A percentile compares a stretch with the other conserved stretches of the same genome.
These are phyloP conservation scores for Ylistrum balloti DNA, from an alignment of 1,140 invertebrate genomes.

Conservation along the genomic window DNA sequence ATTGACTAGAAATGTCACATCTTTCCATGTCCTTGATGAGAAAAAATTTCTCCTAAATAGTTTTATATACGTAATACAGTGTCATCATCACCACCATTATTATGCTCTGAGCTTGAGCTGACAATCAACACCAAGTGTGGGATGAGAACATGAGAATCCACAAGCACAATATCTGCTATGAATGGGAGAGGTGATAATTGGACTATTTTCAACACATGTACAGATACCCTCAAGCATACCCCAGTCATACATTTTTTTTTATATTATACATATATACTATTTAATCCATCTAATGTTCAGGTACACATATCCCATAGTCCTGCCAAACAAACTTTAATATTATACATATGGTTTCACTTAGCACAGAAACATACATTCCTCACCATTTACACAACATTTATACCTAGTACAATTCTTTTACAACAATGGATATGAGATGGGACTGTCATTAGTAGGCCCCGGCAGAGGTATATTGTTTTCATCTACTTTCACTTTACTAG, in stretches of 20 bases:
- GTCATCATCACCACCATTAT: slow-evolving; percentile 8
- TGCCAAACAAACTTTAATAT: background rate
- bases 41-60: background rate
- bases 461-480: background rate
- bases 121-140: background rate
- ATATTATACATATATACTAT: background rate
- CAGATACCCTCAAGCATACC: background rate
- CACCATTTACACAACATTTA: background rate
- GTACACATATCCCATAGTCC: background rate
- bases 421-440: slow-evolving; percentile 18
- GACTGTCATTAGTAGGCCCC: slow-evolving; percentile 20
- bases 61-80: background rate
- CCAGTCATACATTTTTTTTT: background rate
- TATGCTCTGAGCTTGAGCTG: slow-evolving; percentile 5
- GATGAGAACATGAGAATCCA: background rate
- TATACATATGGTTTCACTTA: background rate
- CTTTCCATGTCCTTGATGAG: background rate
- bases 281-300: background rate
- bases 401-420: background rate
- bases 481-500: background rate
- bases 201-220: slow-evolving; percentile 16
- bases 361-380: background rate
- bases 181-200: slow-evolving; percentile 25
- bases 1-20: slow-evolving; percentile 27
- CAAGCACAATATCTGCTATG: slow-evolving; percentile 27